Base-by-base conservation (phyloP, 2,797 vertebrate species). In the Chiropotes sagulatus region DNA sequence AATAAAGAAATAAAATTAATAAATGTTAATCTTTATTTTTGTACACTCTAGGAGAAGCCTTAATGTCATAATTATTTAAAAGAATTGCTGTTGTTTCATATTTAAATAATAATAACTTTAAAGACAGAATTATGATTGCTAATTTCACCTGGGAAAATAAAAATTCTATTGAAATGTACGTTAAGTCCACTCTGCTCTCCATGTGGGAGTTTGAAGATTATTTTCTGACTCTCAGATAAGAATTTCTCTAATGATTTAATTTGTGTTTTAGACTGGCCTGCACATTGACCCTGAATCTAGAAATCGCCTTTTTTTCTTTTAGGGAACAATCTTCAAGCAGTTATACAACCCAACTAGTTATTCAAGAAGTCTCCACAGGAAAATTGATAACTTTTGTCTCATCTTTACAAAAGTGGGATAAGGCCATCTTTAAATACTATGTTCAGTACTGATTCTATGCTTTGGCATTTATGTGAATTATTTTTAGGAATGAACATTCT, bases 391-490 rank as follows among this genome's bases (percentile, higher is more conserved):
- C n/a, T 61, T 95, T 14, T 44, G 10, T 48, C 58, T 95, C 30
- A 90, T 89, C 82, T 48, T 88, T 13, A 48, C 24, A 88, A 46
- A 48, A 93, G 33, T 84, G 26, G 57, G 20, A 22, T 50, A 82
- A 30, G 10, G 17, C 26, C 28, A 79, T 57, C 9, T 84, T 57
- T 78, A 87, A 96, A 88, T 58, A 61, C 44, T 54, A 4, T 83
- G 86, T 84, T 90, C 84, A 91, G 84, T 90, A 67, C 17, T 50
- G 12, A 73, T 41, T 93, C 26, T 73, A 64, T 70, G n/a, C 15
- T 78, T 91, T 90, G 61, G 33, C 33, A 80, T 78, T 61, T 72
- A 64, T 73, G 39, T 85, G 61, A 94, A 94, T 91, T 88, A 91
- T 73, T 80, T 86, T 85, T 96, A 93, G 83, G 48, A 80, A 57